Base-by-base conservation (phyloP, 2,113 vertebrate genomes). In the Tricholaema leucomelas region DNA sequence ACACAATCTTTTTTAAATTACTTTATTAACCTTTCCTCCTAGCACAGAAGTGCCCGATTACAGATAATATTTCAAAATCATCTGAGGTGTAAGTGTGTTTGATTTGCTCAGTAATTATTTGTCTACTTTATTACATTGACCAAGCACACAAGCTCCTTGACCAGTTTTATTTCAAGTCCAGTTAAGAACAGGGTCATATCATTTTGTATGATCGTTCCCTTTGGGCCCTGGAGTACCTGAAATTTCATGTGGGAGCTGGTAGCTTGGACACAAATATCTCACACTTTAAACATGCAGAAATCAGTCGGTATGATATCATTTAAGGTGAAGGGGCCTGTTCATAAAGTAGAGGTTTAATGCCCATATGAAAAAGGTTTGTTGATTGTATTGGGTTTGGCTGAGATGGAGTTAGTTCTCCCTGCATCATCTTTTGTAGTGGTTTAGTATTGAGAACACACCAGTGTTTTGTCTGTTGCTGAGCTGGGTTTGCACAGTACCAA, bases 21-120 rank as follows among this genome's bases (percentile, higher is more conserved):
- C 98, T 98, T 98, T 98, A 98, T 98, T 98, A 98, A 98, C 98
- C 98, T 98, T 98, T 98, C 96, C 97, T 97, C 98, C 97, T 96
- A 97, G 97, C 97, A 97, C 97, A 98, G 97, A 98, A 98, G 98
- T 98, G 97, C 97, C 96, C 96, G 97, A 98, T 98, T 98, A 98
- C 95, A 98, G 98, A 98, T 98, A 98, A 98, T 98, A 98, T 98
- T 98, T 98, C 97, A 97, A 97, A 98, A 98, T 98, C 97, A 98
- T 97, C 96, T 95, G 96, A 98, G 97, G 97, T 97, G 96, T 97
- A 98, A 98, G 97, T 96, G 97, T 98, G 97, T 98, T 98, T 98
- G 97, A 98, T 98, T 98, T 98, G 96, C 97, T 97, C 92, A 18
- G 97, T 98, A 98, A 98, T 98, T 98, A 98, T 98, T 98, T 98